Conservation (phyloP, 37 sponge, comb jelly and placozoan species). For the Aplysina aerophoba region DNA sequence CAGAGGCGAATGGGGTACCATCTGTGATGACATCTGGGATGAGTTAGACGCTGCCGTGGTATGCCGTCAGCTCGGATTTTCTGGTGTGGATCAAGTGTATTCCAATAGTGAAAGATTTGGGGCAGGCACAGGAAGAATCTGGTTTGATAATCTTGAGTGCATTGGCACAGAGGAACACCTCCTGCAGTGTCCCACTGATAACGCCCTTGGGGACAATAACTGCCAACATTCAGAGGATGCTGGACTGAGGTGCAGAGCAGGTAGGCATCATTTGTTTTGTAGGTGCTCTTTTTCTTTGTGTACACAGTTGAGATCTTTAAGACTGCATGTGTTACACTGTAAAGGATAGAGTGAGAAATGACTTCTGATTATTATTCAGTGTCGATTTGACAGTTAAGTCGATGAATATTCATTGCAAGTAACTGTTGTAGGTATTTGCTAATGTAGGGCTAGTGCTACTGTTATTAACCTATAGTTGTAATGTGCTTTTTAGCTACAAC, state of each 20-base stretch:
- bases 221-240: background rate
- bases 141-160: constrained; percentile 9
- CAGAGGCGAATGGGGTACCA: constrained; percentile 20
- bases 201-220: background rate
- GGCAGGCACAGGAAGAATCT: background rate
- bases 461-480: too few relatives aligned
- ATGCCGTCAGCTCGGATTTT: background rate
- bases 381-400: too few relatives aligned
- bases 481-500: too few relatives aligned
- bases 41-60: background rate
- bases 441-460: too few relatives aligned
- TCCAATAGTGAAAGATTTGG: background rate
- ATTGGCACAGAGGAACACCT: background rate
- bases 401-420: too few relatives aligned
- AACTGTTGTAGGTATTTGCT: too few relatives aligned
- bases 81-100: background rate
- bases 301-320: too few relatives aligned
- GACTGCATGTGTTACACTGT: too few relatives aligned
- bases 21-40: constrained; percentile 22
- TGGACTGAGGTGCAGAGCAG: background rate
- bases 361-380: too few relatives aligned
- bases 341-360: too few relatives aligned
- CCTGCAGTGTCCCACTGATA: background rate
- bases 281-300: too few relatives aligned
- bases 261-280: too few relatives aligned